Evolutionary conservation across 2,888 invertebrate genomes (phyloP), one percentile per base, ranked within the genome.

Genomic region (Ornithoptera alexandrae): DNA sequence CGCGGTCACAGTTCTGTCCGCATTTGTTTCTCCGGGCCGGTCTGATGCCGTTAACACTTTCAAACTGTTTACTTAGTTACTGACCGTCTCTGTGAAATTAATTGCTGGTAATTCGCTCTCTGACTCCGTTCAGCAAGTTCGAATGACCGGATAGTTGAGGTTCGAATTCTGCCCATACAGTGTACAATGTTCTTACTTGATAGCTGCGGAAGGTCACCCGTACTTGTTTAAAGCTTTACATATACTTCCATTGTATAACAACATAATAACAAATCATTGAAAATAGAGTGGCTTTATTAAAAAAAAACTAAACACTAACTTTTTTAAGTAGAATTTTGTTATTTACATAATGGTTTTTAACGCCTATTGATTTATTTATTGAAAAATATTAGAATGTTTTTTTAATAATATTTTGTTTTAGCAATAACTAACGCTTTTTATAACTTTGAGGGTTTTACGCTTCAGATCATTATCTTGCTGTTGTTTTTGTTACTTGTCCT

Each of bases 141-240:
- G 82, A 85, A 85, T 87, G 87, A 86, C 81, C 81, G 79, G 87
- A 88, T 89, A 89, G 90, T 92, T 91, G 84, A 81, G 84, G 84
- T 84, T 82, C 80, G 83, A 81, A 81, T 81, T 84, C 77, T 78
- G 81, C 81, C 83, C 77, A 87, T 89, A 88, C 84, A 87, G 87
- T 86, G 82, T 84, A 85, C 84, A 85, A 84, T 85, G 89, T 88
- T 88, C 83, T 83, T 81, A 88, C 88, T 89, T 87, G 87, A 88
- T 86, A 84, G 87, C 86, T 83, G 83, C 71, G 81, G 87, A 90
- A 89, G 84, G 90, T 91, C 78, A 78, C 79, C 79, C 83, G 83
- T 84, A 87, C 81, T 87, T 85, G 84, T 89, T 88, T 85, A 85
- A 86, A 85, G 80, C 81, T 82, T 81, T 53, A 53, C 8, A 53